These are phyloP conservation scores for Coptodon rendalli DNA, from an alignment of 2,113 vertebrate species.

Conservation along the genomic window DNA sequence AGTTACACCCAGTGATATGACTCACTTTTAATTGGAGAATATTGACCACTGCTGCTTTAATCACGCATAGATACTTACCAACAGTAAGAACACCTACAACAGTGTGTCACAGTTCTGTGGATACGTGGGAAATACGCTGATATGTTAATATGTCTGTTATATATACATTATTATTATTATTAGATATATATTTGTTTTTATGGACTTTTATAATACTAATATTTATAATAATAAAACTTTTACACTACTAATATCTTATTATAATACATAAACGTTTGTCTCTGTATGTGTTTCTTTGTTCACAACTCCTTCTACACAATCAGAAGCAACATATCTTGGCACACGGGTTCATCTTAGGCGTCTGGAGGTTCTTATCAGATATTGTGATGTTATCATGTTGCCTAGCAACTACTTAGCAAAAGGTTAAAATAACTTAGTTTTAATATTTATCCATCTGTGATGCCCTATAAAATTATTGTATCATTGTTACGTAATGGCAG, in stretches of 20 bases:
- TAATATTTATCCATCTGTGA: neutral
- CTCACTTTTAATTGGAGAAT: neutral
- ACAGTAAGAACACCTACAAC: neutral
- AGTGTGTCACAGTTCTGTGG: neutral
- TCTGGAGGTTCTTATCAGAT: neutral
- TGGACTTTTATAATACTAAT: neutral
- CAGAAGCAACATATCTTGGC: neutral
- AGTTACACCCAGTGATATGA: neutral
- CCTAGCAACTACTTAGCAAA: neutral
- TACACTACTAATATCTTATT: neutral
- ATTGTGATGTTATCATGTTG: neutral
- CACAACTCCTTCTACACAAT: neutral
- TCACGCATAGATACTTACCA: neutral
- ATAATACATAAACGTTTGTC: fast-evolving
- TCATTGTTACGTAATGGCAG: neutral
- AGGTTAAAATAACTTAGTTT: neutral
- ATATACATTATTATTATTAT: neutral
- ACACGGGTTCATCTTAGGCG: neutral
- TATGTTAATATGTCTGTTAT: neutral
- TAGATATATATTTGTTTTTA: neutral
- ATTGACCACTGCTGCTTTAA: neutral
- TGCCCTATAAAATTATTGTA: neutral
- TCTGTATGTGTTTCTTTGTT: neutral
- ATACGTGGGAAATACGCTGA: neutral
- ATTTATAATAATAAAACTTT: neutral